Evolutionary conservation across 2,797 vertebrate species (phyloP), one percentile per base, ranked within the genome.

Genomic region (Sebastes matsubarae): DNA sequence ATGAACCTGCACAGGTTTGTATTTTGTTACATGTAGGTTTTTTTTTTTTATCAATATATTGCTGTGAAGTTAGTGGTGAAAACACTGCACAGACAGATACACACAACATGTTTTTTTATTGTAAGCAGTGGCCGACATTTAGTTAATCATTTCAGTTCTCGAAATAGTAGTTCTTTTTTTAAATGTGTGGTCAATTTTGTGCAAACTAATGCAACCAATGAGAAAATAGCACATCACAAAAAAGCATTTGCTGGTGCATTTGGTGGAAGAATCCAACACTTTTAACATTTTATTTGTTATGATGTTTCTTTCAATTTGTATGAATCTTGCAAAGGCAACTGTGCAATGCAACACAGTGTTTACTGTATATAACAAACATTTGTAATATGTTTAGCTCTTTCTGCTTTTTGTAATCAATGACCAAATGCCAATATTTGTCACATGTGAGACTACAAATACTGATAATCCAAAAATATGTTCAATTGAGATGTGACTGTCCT

Each of bases 301-400:
- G 18, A 54, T 2, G 1, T 76, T 77, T 69, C 7, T 75, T 77
- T 74, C 5, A 32, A 20, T 84, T 73, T 74, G 22, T 77, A 60
- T 25, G 14, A 79, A 66, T 89, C 32, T 72, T 73, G 12, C 73
- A 66, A 80, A 83, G 22, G 22, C 18, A 72, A 64, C 36, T 60
- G n/a, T 82, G 68, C 38, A 30, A 77, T 27, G n/a, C 25, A 80
- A 79, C 67, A 64, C 52, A 79, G 63, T 66, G 65, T 80, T 77
- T 83, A 71, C 67, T 93, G 87, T 92, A 92, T 58, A 89, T 90
- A 90, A 82, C 50, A 65, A 12, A 80, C 76, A 83, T 65, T 81
- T 83, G 20, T 81, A 73, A 77, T n/a, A 24, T 86, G 46, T 82
- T 77, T 86, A 80, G 80, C 29, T 79, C 52, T 55, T 80, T 75